Evolutionary conservation across 2,888 invertebrate species (phyloP).

Genomic region (Lycocerus yunnanus): DNA sequence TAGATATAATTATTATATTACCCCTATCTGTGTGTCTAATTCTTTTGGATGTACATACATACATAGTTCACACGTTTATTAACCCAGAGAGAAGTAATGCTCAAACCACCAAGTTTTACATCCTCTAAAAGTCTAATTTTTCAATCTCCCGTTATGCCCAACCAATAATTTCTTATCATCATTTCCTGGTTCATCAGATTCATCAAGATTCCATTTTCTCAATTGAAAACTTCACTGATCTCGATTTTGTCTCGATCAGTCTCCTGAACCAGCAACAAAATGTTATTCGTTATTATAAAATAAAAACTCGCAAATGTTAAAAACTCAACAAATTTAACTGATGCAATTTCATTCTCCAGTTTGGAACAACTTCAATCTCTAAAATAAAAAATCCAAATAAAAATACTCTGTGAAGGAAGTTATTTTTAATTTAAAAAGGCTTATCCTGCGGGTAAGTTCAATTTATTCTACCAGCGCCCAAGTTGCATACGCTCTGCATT

Average conservation of each 20-base stretch:
- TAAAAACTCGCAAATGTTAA: neutral
- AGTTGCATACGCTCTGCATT: constrained; percentile 36
- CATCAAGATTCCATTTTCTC: no score
- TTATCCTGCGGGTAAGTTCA: constrained; percentile 2
- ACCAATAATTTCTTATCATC: no score
- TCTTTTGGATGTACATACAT: neutral
- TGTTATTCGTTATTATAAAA: neutral
- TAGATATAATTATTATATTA: neutral
- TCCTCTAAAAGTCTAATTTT: no score
- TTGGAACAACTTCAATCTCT: neutral
- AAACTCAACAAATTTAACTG: neutral
- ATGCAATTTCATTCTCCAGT: neutral
- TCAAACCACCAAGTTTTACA: no score
- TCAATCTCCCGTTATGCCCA: no score
- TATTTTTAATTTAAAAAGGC: neutral
- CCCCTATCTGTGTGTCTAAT: neutral
- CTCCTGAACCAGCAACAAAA: neutral
- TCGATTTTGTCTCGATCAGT: no score
- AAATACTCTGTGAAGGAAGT: no score
- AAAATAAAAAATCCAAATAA: neutral
- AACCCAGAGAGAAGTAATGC: neutral
- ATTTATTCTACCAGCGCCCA: constrained; percentile 15
- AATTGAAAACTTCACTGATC: no score
- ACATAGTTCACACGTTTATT: neutral
- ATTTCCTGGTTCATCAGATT: no score